phyloP scores from a whole-genome alignment of 2,888 invertebrate genomes.

The Microctonus aethiopoides region DNA sequence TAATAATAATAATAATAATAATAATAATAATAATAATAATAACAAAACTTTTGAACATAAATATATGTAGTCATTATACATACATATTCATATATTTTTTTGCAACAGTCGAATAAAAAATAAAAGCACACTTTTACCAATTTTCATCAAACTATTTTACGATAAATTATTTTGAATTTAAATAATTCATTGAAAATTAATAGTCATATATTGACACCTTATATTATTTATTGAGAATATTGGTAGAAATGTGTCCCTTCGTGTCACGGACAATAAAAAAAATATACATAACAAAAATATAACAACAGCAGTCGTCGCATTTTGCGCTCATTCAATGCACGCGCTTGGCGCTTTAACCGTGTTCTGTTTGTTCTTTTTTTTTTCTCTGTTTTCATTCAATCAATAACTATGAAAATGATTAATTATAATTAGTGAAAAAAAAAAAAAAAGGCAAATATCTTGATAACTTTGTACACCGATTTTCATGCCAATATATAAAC shows the following conservation, averaged over 20 bases:
- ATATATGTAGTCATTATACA: conserved; percentile 31
- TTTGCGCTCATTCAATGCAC: conserved; percentile 50
- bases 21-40: conserved; percentile 48
- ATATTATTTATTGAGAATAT: conserved; percentile 19
- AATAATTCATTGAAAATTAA: not conserved
- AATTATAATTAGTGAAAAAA: conserved; percentile 29
- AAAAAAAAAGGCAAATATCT: conserved; percentile 45
- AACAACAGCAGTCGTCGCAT: conserved; percentile 63
- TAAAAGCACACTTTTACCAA: conserved; percentile 48
- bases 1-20: conserved; percentile 17
- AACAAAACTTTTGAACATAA: conserved; percentile 63
- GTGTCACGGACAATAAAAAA: conserved; percentile 53
- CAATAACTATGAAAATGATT: conserved; percentile 45
- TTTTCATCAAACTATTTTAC: not conserved
- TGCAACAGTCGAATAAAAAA: conserved; percentile 50
- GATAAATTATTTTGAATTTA: not conserved
- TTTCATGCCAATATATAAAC: conserved; percentile 46
- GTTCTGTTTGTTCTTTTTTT: conserved; percentile 46
- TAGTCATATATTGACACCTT: not conserved
- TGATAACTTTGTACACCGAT: conserved; percentile 52
- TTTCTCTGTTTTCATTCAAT: conserved; percentile 51
- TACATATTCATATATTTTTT: conserved; percentile 48
- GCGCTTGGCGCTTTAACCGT: conserved; percentile 49
- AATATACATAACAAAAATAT: conserved; percentile 62
- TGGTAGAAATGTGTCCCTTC: conserved; percentile 49